These are phyloP conservation scores for Steinernema feltiae DNA, from an alignment of 1,140 invertebrate genomes.

Conservation along the genomic window DNA sequence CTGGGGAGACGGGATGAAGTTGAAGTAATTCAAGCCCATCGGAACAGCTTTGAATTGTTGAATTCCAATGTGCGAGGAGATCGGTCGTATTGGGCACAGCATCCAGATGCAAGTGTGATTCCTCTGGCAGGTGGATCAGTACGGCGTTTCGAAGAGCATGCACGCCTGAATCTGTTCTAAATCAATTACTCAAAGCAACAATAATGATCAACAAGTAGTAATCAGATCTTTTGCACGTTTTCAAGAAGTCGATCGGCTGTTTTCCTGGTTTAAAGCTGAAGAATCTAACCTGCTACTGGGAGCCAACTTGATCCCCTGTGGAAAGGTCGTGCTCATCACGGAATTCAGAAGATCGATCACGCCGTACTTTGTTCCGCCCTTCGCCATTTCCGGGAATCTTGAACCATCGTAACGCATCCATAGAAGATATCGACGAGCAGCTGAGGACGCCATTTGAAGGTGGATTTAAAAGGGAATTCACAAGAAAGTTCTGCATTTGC, in stretches of 20 bases:
- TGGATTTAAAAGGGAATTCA: too few relatives aligned
- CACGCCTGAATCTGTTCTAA: constrained; percentile 44
- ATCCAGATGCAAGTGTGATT: constrained; percentile 14
- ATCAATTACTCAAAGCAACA: constrained; percentile 6
- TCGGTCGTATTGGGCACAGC: neutral
- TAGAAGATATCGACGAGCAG: constrained; percentile 31
- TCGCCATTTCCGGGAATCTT: constrained; percentile 45
- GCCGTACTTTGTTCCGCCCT: constrained; percentile 35
- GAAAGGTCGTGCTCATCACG: neutral
- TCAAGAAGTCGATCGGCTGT: too few relatives aligned
- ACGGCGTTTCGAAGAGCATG: constrained; percentile 41
- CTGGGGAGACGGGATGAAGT: constrained; percentile 40
- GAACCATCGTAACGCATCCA: constrained; percentile 48
- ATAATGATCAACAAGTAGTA: too few relatives aligned
- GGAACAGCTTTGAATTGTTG: neutral
- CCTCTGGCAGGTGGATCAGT: constrained; percentile 34
- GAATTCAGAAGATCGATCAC: constrained; percentile 37
- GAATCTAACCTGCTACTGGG: constrained; percentile 36
- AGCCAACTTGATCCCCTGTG: constrained; percentile 17
- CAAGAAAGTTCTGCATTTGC: too few relatives aligned
- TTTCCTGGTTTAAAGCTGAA: too few relatives aligned
- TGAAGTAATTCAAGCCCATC: constrained; percentile 27
- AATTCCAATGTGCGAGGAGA: constrained; percentile 32
- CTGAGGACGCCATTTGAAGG: neutral
- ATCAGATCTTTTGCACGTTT: too few relatives aligned